These are phyloP conservation scores for Ifrita kowaldi DNA, from an alignment of 2,113 vertebrate species.

Conservation along the genomic window DNA sequence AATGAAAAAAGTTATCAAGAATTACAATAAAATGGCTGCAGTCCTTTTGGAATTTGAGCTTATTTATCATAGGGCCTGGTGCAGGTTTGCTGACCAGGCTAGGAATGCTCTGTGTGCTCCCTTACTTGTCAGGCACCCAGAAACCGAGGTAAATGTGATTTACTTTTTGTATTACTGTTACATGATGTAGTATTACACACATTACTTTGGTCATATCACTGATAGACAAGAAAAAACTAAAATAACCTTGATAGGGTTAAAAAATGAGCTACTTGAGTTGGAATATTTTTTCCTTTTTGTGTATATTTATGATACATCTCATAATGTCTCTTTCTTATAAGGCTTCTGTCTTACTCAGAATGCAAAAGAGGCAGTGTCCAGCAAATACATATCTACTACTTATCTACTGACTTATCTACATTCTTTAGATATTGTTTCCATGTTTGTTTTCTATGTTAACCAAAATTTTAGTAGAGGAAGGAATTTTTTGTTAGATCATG, in stretches of 20 bases:
- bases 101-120: constrained; percentile 65
- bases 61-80: constrained; percentile 76
- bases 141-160: constrained; percentile 69
- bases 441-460: neutral
- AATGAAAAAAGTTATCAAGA: constrained; percentile 74
- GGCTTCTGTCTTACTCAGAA: neutral
- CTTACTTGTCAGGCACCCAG: constrained; percentile 69
- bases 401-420: neutral
- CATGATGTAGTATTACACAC: neutral
- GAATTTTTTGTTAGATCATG: neutral
- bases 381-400: neutral
- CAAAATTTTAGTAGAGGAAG: neutral
- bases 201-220: neutral
- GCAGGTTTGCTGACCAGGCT: constrained; percentile 60
- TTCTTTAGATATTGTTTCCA: neutral
- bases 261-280: neutral
- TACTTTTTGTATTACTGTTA: neutral
- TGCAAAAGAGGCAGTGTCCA: neutral
- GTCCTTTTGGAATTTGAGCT: constrained; percentile 79
- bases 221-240: neutral
- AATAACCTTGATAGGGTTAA: neutral
- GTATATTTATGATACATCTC: neutral
- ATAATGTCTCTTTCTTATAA: neutral
- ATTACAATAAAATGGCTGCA: constrained; percentile 78
- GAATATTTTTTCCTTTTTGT: neutral